These are phyloP conservation scores for Istiophorus platypterus DNA, from an alignment of 2,113 vertebrate genomes.

Conservation along the genomic window DNA sequence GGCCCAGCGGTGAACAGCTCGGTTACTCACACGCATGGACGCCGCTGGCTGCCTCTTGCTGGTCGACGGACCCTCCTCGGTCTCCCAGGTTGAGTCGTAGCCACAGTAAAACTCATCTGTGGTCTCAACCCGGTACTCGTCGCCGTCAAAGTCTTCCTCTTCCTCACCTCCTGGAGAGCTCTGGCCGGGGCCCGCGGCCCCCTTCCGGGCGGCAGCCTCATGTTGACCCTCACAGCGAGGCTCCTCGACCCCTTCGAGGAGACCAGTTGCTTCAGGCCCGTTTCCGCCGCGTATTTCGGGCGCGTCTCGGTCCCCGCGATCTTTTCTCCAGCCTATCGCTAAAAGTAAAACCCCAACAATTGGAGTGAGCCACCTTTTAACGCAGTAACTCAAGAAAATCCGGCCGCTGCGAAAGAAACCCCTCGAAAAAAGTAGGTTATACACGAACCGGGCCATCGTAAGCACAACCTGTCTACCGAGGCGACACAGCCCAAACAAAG, in stretches of 20 bases:
- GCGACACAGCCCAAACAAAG: accelerated
- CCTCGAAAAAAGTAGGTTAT: accelerated
- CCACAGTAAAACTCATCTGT: conserved; percentile 63
- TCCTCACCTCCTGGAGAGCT: accelerated
- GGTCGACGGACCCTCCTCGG: accelerated
- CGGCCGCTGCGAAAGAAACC: accelerated
- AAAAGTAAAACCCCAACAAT: accelerated
- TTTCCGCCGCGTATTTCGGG: neutral
- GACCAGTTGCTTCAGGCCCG: too few relatives aligned
- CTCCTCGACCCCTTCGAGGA: neutral
- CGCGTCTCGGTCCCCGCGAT: accelerated
- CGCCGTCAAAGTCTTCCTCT: neutral
- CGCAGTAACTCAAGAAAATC: accelerated
- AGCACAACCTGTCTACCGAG: accelerated
- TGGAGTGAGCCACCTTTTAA: accelerated
- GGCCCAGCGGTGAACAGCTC: accelerated
- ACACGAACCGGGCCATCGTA: accelerated
- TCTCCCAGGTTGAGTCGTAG: conserved; percentile 80
- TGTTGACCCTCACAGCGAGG: neutral
- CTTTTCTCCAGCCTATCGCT: neutral
- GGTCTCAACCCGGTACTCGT: neutral
- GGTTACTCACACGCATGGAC: neutral
- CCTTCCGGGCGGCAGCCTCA: neutral
- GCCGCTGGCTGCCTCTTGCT: too few relatives aligned
- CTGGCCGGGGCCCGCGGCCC: accelerated